phyloP scores from a whole-genome alignment of 2,797 vertebrate genomes.

The Chelmon rostratus region DNA sequence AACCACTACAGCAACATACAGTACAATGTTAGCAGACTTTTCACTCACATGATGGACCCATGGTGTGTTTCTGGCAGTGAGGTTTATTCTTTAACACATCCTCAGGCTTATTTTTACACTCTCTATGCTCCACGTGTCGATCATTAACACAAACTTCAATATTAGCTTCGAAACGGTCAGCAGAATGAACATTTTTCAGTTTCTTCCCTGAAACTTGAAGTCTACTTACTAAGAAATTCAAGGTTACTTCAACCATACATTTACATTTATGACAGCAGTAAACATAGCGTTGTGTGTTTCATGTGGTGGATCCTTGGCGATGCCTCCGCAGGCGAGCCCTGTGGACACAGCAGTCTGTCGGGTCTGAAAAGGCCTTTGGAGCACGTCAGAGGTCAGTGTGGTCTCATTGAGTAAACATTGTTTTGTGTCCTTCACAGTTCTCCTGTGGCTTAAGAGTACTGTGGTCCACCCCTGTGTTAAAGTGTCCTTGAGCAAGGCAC shows the following conservation, averaged over 20 bases:
- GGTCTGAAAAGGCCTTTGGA: conserved; percentile 36
- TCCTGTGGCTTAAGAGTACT: conserved; percentile 11
- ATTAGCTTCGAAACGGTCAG: conserved; percentile 26
- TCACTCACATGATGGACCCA: not conserved
- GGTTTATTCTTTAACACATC: conserved; percentile 50
- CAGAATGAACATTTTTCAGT: conserved; percentile 1
- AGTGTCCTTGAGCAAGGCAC: conserved; percentile 44
- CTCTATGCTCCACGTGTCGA: conserved; percentile 6
- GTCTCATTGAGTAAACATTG: conserved; percentile 6
- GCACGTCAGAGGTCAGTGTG: conserved; percentile 6
- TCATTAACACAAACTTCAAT: conserved; percentile 34
- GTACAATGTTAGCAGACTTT: not conserved
- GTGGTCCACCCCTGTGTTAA: not conserved
- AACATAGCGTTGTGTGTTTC: conserved; percentile 19
- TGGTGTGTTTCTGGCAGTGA: conserved; percentile 23
- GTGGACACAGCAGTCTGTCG: conserved; percentile 36
- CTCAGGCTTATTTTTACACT: conserved; percentile 26
- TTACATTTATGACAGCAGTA: conserved; percentile 15
- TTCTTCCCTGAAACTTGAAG: conserved; percentile 39
- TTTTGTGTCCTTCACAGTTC: conserved; percentile 25
- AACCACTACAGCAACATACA: not conserved
- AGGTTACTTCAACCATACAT: conserved; percentile 41
- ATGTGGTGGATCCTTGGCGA: conserved; percentile 31
- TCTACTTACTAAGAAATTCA: conserved; percentile 29
- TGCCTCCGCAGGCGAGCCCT: conserved; percentile 42